Conservation (phyloP, 2,797 vertebrate genomes). For the Pipistrellus pygmaeus region DNA sequence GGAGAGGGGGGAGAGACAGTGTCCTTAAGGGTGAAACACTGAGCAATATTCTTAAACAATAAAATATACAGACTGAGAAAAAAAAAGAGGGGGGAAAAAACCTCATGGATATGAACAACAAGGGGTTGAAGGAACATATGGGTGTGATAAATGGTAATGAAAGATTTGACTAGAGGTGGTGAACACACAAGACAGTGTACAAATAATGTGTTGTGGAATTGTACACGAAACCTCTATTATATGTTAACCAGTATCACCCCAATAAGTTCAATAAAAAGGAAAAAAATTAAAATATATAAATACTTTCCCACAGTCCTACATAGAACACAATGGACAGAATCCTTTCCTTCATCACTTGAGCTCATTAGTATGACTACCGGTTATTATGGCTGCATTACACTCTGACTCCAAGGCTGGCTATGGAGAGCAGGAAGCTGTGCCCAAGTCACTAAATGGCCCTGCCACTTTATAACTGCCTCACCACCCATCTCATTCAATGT, state of each 20-base stretch:
- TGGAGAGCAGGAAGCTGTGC: accelerated
- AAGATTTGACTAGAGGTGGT: neutral
- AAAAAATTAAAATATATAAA: neutral
- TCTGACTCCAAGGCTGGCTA: too few relatives aligned
- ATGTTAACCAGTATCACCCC: neutral
- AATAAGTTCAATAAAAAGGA: neutral
- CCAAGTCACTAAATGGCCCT: accelerated
- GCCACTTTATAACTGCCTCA: accelerated
- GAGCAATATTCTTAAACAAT: neutral
- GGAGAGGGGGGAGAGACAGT: too few relatives aligned
- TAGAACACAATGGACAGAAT: neutral
- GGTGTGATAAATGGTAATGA: neutral
- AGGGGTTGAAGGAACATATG: neutral
- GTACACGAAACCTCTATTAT: neutral
- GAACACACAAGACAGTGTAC: neutral
- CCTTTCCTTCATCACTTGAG: neutral
- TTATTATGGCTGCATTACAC: accelerated
- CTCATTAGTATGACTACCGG: accelerated
- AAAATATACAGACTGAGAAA: neutral
- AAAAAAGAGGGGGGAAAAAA: neutral
- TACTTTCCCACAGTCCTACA: neutral
- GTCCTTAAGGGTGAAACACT: neutral
- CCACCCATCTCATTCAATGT: neutral
- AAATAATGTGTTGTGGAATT: neutral
- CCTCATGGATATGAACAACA: neutral